Conservation (phyloP, 2,113 vertebrate genomes). For the Phycodurus eques region DNA sequence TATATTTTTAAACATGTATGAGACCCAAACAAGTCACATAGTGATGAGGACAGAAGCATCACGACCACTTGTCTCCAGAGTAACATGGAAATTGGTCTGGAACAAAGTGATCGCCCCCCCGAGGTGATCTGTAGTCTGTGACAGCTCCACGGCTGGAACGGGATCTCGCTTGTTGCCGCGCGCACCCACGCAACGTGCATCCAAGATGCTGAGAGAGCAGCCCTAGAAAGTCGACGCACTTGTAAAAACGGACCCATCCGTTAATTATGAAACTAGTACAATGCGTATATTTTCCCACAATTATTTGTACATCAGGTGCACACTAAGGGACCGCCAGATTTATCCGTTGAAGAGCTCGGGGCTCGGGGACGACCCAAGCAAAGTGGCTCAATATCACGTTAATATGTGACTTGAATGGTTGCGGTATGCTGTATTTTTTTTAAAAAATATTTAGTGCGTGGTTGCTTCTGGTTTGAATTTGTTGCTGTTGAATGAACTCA, state of each 20-base stretch:
- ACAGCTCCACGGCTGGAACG: constrained; percentile 41
- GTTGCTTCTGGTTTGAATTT: not conserved
- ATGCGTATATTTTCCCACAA: not conserved
- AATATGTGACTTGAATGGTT: not conserved
- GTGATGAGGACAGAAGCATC: not conserved
- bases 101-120: constrained; percentile 17
- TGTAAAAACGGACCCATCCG: constrained; percentile 24
- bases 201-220: constrained; percentile 35
- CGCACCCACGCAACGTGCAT: constrained; percentile 54
- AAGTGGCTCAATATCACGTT: constrained; percentile 13
- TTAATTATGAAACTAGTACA: not conserved
- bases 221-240: constrained; percentile 39
- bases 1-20: not conserved
- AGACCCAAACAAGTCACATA: not conserved
- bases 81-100: constrained; percentile 1
- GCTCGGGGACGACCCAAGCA: constrained; percentile 15
- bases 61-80: not conserved
- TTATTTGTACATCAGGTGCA: constrained; percentile 29
- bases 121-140: constrained; percentile 31
- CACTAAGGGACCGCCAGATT: constrained; percentile 12
- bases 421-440: not conserved
- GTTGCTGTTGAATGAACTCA: not conserved
- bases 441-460: not conserved
- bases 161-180: constrained; percentile 49
- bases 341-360: constrained; percentile 24